Percentiles rank a stretch among this genome's conserved stretches.
Evolutionary conservation across 2,888 invertebrate genomes (phyloP).

Genomic region (Caenorhabditis uteleia): DNA sequence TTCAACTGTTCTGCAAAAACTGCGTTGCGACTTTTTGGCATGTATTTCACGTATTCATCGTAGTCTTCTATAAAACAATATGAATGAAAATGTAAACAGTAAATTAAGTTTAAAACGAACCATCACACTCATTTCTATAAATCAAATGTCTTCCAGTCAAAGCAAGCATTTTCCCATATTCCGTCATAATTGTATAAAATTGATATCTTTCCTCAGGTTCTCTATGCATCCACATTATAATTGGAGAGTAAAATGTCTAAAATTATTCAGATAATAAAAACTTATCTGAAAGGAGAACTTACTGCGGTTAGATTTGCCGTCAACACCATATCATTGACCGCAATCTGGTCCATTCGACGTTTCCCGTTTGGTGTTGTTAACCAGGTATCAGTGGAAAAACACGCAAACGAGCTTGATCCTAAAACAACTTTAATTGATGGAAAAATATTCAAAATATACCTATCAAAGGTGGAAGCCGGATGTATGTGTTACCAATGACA

Average conservation of each 20-base stretch:
- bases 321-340: constrained; percentile 42
- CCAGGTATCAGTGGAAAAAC: constrained; percentile 52
- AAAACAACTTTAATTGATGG: neutral
- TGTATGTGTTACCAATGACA: neutral
- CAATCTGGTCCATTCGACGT: constrained; percentile 46
- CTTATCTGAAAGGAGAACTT: too few species aligned
- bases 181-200: constrained; percentile 50
- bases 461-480: neutral
- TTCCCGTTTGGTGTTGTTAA: constrained; percentile 48
- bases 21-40: constrained; percentile 31
- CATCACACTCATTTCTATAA: constrained; percentile 38
- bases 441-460: neutral
- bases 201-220: constrained; percentile 38
- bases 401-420: constrained; percentile 18
- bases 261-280: too few species aligned
- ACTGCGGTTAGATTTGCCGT: constrained; percentile 41
- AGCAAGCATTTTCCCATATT: constrained; percentile 50
- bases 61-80: constrained; percentile 33
- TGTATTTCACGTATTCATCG: constrained; percentile 28
- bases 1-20: constrained; percentile 44
- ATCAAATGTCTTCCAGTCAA: constrained; percentile 44
- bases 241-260: constrained; percentile 41
- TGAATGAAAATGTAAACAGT: neutral
- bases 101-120: neutral
- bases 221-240: constrained; percentile 43